These are phyloP conservation scores for Magallana gigas DNA, from an alignment of 1,140 invertebrate species.

Conservation along the genomic window DNA sequence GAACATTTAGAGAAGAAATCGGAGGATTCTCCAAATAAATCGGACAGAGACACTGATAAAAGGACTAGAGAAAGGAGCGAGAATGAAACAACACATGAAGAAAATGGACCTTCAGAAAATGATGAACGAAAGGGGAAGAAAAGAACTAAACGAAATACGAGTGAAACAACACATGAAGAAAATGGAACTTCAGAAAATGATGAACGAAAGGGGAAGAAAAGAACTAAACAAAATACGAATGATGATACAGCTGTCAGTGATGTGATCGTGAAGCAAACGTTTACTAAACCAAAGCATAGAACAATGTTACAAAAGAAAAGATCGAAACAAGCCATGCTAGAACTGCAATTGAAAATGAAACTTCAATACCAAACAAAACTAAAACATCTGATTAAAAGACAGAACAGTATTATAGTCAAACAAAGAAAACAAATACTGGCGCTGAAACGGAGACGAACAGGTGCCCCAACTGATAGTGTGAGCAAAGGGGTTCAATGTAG, in stretches of 20 bases:
- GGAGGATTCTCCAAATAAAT: not conserved
- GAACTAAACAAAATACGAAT: not conserved
- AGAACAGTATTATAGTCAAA: not conserved
- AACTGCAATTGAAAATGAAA: slow-evolving; percentile 6
- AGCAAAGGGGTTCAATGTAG: not conserved
- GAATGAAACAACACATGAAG: not conserved
- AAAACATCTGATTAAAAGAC: not conserved
- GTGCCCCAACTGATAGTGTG: not conserved
- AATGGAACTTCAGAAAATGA: not conserved
- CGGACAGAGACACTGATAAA: not conserved
- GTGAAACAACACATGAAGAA: not conserved
- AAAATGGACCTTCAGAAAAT: not conserved
- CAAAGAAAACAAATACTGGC: not conserved
- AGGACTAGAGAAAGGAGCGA: not conserved
- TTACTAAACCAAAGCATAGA: not conserved
- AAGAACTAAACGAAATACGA: not conserved
- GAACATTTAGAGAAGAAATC: not conserved
- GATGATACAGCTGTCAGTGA: no score
- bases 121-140: not conserved
- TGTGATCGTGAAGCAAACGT: no score
- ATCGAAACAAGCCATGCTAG: not conserved
- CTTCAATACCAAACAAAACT: not conserved
- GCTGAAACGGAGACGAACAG: not conserved
- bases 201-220: not conserved
- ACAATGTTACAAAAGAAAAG: not conserved